These are phyloP conservation scores for Tapirus indicus DNA, from an alignment of 2,797 vertebrate genomes.

Conservation along the genomic window DNA sequence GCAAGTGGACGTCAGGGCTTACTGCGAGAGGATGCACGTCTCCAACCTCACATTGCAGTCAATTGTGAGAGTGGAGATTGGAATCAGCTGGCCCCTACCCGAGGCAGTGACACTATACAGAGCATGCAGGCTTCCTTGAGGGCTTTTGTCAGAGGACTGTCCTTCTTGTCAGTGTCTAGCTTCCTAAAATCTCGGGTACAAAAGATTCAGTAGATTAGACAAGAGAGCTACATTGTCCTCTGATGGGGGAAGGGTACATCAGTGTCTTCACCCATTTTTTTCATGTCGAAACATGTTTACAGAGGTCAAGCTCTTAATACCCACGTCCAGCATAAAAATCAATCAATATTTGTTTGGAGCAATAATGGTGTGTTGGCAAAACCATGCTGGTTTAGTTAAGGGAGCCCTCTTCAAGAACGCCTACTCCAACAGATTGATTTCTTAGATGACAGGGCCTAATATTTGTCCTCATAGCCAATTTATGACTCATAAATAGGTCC, in stretches of 20 bases:
- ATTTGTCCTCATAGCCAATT: not conserved
- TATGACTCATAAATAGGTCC: not conserved
- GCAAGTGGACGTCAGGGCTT: not conserved
- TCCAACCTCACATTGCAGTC: not conserved
- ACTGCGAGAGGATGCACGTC: fast-evolving
- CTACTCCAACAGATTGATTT: not conserved
- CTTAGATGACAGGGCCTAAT: not conserved
- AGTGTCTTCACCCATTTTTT: not conserved
- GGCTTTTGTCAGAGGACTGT: not conserved
- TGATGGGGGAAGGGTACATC: not conserved
- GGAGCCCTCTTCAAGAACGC: not conserved
- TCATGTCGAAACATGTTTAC: not conserved
- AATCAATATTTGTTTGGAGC: not conserved
- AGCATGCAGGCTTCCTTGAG: not conserved
- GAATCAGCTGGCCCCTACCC: not conserved
- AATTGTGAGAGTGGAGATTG: not conserved
- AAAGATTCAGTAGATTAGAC: not conserved
- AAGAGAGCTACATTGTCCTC: not conserved
- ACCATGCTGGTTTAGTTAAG: not conserved
- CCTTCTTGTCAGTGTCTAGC: not conserved
- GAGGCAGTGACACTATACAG: not conserved
- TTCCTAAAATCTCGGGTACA: not conserved
- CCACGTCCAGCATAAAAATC: not conserved
- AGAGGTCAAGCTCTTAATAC: not conserved
- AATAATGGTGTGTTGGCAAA: not conserved